phyloP scores from a whole-genome alignment of 2,113 vertebrate species.

The Acinonyx jubatus region DNA sequence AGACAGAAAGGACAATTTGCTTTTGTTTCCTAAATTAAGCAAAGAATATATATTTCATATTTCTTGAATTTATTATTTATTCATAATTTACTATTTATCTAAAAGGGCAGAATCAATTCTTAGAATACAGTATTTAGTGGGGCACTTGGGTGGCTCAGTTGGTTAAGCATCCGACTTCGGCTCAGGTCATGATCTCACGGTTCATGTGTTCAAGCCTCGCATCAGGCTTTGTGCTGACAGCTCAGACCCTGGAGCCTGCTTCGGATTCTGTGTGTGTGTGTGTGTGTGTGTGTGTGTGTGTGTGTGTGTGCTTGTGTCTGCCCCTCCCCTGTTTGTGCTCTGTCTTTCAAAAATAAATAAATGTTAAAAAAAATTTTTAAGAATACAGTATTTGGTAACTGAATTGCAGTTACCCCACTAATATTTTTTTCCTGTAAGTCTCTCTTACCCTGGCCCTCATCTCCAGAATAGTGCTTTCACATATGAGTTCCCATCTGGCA shows the following conservation, averaged over 20 bases:
- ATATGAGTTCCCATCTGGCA: background rate
- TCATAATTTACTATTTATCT: background rate
- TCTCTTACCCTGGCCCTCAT: background rate
- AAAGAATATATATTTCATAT: background rate
- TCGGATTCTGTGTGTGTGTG: too few relatives aligned
- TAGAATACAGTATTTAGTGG: background rate
- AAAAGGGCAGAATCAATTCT: background rate
- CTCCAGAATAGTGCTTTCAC: background rate
- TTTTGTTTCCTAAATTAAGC: constrained; percentile 14
- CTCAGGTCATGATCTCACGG: too few relatives aligned
- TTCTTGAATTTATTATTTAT: background rate
- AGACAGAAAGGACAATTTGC: background rate
- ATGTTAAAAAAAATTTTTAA: background rate
- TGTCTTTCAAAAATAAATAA: too few relatives aligned
- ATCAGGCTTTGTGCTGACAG: too few relatives aligned
- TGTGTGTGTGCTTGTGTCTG: too few relatives aligned
- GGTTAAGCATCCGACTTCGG: too few relatives aligned
- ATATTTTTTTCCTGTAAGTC: background rate
- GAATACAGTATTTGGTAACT: background rate
- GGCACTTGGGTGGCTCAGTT: too few relatives aligned
- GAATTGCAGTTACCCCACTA: background rate
- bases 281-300: too few relatives aligned
- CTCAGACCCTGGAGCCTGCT: too few relatives aligned
- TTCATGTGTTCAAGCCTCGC: too few relatives aligned
- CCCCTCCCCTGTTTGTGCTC: too few relatives aligned